Evolutionary conservation across 2,113 vertebrate species (phyloP).

Genomic region (Microcebus tavaratra): DNA sequence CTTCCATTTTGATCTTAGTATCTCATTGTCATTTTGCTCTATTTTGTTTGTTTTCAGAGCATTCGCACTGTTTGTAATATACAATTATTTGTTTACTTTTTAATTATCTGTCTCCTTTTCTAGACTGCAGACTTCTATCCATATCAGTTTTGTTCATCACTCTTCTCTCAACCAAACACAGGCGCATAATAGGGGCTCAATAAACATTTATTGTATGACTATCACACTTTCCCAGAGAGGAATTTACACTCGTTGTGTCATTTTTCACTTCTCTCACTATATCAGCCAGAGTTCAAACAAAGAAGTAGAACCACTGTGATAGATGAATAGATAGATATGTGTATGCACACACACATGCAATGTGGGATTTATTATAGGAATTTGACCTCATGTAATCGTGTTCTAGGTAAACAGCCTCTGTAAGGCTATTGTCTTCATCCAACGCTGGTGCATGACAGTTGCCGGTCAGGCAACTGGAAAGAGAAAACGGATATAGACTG

Average conservation of each 20-base stretch:
- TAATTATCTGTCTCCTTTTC: not conserved
- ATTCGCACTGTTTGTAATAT: not conserved
- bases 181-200: not conserved
- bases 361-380: not conserved
- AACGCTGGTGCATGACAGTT: not conserved
- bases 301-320: not conserved
- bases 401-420: not conserved
- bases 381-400: not conserved
- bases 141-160: not conserved
- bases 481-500: not conserved
- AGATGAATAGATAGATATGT: not conserved
- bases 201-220: not conserved
- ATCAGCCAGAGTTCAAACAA: conserved; percentile 4
- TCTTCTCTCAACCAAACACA: not conserved
- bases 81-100: not conserved
- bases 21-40: not conserved
- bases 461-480: not conserved
- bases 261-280: not conserved
- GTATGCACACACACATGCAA: not conserved
- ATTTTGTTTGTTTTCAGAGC: not conserved
- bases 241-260: not conserved
- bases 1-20: not conserved
- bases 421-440: not conserved
- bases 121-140: not conserved
- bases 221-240: not conserved